Conservation (phyloP, 2,888 invertebrate species). For the Coenonympha glycerion region DNA sequence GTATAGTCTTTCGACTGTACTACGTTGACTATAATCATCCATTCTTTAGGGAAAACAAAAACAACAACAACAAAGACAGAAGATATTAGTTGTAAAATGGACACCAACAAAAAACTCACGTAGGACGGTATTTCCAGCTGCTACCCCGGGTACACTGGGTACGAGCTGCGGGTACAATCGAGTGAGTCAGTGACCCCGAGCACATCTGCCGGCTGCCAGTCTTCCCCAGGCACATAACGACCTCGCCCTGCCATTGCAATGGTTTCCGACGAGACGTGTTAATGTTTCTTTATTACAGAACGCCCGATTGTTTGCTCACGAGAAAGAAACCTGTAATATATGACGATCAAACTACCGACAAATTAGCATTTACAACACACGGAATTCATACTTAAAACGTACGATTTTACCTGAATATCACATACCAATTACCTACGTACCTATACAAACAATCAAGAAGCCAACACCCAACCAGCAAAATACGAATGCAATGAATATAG, state of each 20-base stretch:
- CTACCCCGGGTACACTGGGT: slow-evolving; percentile 48
- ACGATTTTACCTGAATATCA: no score
- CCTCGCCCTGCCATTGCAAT: slow-evolving; percentile 42
- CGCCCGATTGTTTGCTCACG: background rate
- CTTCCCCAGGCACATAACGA: slow-evolving; percentile 51
- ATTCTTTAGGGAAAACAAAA: no score
- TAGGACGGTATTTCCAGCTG: slow-evolving; percentile 48
- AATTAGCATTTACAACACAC: no score
- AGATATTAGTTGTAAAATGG: slow-evolving; percentile 4
- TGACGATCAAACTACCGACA: no score
- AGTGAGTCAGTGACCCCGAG: slow-evolving; percentile 51
- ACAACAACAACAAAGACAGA: background rate
- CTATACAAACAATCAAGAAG: no score
- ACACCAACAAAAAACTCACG: slow-evolving; percentile 53
- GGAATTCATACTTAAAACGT: no score
- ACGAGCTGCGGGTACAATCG: no score
- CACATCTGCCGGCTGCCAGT: slow-evolving; percentile 55
- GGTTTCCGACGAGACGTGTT: slow-evolving; percentile 19
- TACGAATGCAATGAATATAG: no score
- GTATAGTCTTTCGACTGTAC: no score
- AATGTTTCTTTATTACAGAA: slow-evolving; percentile 15
- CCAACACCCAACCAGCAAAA: no score
- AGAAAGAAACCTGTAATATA: background rate
- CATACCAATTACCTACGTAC: no score
- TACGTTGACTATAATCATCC: no score